Evolutionary conservation across 2,888 invertebrate genomes (phyloP).

Genomic region (Morpho deidamia): DNA sequence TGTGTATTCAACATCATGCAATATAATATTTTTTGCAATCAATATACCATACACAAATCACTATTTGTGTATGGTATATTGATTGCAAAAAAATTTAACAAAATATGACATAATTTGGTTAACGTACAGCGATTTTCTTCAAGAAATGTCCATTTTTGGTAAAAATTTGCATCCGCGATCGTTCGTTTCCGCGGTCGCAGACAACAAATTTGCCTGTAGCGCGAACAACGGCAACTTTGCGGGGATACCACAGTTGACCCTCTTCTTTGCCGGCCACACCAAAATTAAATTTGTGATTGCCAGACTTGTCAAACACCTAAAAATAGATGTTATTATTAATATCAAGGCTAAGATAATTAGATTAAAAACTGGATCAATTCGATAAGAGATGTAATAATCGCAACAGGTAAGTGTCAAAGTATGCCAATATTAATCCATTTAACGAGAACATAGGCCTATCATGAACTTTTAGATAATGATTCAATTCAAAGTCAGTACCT

Average conservation of each 20-base stretch:
- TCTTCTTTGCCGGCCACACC: slow-evolving; percentile 97
- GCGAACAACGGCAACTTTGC: slow-evolving; percentile 95
- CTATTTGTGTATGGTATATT: no score
- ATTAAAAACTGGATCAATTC: no score
- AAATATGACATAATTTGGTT: neutral
- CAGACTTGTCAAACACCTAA: slow-evolving; percentile 95
- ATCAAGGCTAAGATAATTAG: neutral
- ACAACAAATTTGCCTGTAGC: slow-evolving; percentile 95
- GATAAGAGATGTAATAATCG: no score
- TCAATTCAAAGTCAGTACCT: no score
- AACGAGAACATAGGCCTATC: no score
- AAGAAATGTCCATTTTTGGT: slow-evolving; percentile 97
- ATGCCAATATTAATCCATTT: no score
- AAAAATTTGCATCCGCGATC: slow-evolving; percentile 98
- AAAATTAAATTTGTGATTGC: slow-evolving; percentile 95
- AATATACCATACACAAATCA: no score
- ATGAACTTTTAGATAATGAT: no score
- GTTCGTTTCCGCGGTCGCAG: slow-evolving; percentile 97
- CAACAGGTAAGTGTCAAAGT: no score
- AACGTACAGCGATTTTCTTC: slow-evolving; percentile 90
- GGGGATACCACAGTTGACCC: slow-evolving; percentile 97
- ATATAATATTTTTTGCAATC: no score
- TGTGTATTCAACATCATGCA: no score
- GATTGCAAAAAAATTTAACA: neutral
- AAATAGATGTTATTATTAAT: neutral